A percentile compares a stretch with the other conserved stretches of the same genome.
These are phyloP conservation scores for Holothuria leucospilota DNA, from an alignment of 53 echinoderm and acorn worm genomes.

Conservation along the genomic window DNA sequence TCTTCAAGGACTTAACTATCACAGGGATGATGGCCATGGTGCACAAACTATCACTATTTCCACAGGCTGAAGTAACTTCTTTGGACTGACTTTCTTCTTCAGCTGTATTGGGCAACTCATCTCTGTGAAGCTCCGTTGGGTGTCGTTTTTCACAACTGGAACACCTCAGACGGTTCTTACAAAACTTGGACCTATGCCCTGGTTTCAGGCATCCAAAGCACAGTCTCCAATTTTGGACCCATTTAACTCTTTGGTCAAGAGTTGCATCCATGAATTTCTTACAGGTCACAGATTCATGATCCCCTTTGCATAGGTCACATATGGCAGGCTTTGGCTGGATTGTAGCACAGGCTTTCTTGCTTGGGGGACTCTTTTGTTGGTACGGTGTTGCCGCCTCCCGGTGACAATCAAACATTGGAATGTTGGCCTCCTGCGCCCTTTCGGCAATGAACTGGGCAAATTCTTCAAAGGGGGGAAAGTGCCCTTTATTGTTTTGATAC, in stretches of 20 bases:
- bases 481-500: too few relatives aligned
- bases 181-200: conserved; percentile 59
- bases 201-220: conserved; percentile 49
- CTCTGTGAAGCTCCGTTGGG: conserved; percentile 57
- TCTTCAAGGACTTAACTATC: conserved; percentile 33
- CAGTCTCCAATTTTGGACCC: conserved; percentile 33
- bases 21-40: conserved; percentile 65
- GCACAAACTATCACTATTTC: conserved; percentile 36
- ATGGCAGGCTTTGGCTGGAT: conserved; percentile 5
- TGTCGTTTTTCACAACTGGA: conserved; percentile 57
- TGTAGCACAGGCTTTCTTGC: conserved; percentile 33
- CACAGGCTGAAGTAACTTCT: background rate
- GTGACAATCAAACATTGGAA: conserved; percentile 30
- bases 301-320: conserved; percentile 29
- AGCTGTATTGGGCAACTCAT: background rate
- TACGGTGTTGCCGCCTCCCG: background rate
- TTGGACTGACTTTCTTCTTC: background rate
- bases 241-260: conserved; percentile 20
- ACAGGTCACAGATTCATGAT: background rate
- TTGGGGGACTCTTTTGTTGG: background rate
- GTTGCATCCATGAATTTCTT: background rate
- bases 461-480: background rate
- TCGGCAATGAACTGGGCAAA: conserved; percentile 24
- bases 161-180: conserved; percentile 38
- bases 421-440: conserved; percentile 32